Evolutionary conservation across 1,140 invertebrate genomes (phyloP), one percentile per base, ranked within the genome.

Genomic region (Scaptomyza montana): DNA sequence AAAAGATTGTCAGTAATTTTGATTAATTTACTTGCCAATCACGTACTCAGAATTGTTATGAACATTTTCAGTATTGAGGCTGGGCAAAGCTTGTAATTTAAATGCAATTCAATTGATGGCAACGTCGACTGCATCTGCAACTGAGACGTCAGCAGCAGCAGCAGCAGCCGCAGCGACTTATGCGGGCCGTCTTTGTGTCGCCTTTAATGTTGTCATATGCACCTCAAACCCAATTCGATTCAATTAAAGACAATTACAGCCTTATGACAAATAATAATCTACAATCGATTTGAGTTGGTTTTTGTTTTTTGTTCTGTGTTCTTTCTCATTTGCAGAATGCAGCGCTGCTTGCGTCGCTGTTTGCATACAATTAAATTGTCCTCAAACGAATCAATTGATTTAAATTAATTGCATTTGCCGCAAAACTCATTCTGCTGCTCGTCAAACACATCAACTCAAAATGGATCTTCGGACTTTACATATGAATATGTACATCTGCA

Each of bases 201-300:
- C 80, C 82, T 87, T 86, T 87, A 84, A 89, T 89, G 80, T 84
- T 84, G 80, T 84, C 77, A 85, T 84, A 80, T 85, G 84, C 84
- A 89, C 84, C 84, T 89, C 85, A 89, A 89, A 89, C 84, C 89
- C 84, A 91, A 91, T 91, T 91, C 90, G 90, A 91, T 91, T 91
- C 90, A 91, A 91, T 91, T 91, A 91, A 90, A 91, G 90, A 78
- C 90, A 91, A 91, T 91, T 91, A 91, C 80, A 73, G 86, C 78
- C 82, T 89, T 89, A 87, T 89, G 84, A 89, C 84, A 89, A 89
- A 89, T 89, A 89, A 89, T 89, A 73, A 89, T 89, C 80, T 77
- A 84, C 85, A 89, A 89, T 89, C 84, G 84, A 89, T 89, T 89
- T 78, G 72, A 55, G 71, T 70, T 50, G 1, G 1, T 43, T 57